A percentile compares a stretch with the other conserved stretches of the same genome.
phyloP scores from a whole-genome alignment of 2,888 invertebrate genomes.

The Salticus scenicus region DNA sequence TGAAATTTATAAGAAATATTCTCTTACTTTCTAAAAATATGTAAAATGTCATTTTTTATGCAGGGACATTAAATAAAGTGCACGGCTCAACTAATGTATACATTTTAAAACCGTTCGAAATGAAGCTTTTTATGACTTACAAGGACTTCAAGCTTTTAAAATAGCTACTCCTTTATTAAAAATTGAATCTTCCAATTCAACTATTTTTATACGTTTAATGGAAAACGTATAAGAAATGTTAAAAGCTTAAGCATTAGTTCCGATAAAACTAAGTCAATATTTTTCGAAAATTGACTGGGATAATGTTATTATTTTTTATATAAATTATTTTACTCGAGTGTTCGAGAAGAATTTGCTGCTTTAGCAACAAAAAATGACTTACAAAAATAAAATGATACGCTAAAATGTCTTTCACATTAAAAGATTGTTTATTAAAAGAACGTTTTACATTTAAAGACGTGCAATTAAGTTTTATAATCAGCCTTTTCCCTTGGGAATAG shows the following conservation, averaged over 20 bases:
- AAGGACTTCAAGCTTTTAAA: background rate
- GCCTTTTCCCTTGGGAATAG: no score
- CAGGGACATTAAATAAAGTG: constrained; percentile 7
- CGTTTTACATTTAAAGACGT: no score
- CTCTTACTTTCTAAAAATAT: background rate
- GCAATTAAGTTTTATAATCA: no score
- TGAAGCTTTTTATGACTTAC: background rate
- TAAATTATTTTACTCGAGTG: no score
- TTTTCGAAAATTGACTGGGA: background rate
- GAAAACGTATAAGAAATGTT: constrained; percentile 19
- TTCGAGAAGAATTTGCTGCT: no score
- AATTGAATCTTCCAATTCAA: constrained; percentile 12
- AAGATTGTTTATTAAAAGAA: no score
- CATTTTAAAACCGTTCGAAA: background rate
- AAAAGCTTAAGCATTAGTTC: background rate
- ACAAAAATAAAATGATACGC: no score
- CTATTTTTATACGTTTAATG: constrained; percentile 42
- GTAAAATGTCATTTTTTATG: constrained; percentile 12
- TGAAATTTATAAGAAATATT: background rate
- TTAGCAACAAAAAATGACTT: no score
- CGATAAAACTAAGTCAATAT: background rate
- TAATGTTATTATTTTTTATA: background rate
- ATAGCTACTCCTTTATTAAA: constrained; percentile 19
- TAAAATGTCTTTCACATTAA: no score
- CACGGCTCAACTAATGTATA: background rate